A percentile compares a stretch with the other conserved stretches of the same genome.
Conservation (phyloP, 2,888 invertebrate species). For the Heterodera filipjevi region DNA sequence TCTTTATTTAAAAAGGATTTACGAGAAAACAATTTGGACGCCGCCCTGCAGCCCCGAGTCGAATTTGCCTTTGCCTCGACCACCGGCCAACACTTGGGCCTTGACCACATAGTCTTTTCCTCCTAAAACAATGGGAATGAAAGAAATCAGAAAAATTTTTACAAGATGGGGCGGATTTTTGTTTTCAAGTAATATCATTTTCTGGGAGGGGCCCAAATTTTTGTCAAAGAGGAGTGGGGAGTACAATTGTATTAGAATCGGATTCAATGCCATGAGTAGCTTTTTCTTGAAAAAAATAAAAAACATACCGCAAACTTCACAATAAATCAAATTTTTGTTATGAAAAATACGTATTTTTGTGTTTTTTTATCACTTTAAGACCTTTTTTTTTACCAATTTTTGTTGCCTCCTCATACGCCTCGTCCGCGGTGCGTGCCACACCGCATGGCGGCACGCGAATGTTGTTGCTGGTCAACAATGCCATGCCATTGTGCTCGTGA, state of each 20-base stretch:
- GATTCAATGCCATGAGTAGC: too few species aligned
- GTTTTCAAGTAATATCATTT: not conserved
- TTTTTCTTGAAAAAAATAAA: too few species aligned
- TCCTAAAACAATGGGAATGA: constrained; percentile 40
- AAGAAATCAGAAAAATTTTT: not conserved
- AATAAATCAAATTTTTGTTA: not conserved
- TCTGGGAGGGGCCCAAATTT: too few species aligned
- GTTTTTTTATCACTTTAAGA: not conserved
- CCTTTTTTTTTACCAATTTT: constrained; percentile 48
- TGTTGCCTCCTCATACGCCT: constrained; percentile 53
- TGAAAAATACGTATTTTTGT: not conserved
- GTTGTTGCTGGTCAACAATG: constrained; percentile 50
- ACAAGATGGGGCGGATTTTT: too few species aligned
- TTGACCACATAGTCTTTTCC: constrained; percentile 65
- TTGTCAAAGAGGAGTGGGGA: too few species aligned
- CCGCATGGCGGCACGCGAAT: constrained; percentile 62
- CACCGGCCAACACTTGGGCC: constrained; percentile 88
- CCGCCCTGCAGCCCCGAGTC: constrained; percentile 97
- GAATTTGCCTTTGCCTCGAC: constrained; percentile 94
- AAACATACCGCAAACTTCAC: too few species aligned
- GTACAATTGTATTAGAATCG: too few species aligned
- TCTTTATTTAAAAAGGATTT: constrained; percentile 62
- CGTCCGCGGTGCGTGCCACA: constrained; percentile 58
- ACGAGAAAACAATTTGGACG: constrained; percentile 95
- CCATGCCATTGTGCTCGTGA: constrained; percentile 63